Conservation (phyloP, 2,888 invertebrate genomes). For the Antitype chi region DNA sequence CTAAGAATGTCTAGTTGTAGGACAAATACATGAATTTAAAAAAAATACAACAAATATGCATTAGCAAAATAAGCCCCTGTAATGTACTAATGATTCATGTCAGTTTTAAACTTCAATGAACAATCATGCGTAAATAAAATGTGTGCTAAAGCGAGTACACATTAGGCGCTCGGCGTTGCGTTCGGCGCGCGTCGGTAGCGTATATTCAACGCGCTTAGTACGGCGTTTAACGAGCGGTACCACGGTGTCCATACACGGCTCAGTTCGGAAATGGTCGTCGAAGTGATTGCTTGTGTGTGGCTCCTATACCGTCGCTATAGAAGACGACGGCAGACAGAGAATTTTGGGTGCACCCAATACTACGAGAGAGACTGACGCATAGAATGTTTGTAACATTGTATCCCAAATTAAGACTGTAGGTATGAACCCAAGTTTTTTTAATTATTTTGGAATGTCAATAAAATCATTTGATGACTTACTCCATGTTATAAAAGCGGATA, state of each 20-base stretch:
- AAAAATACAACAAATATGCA: background rate
- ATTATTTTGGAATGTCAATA: too few relatives aligned
- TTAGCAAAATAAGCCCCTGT: background rate
- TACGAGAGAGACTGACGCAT: background rate
- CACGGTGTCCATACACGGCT: background rate
- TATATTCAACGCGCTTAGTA: background rate
- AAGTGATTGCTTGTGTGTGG: background rate
- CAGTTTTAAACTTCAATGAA: background rate
- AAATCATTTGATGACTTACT: too few relatives aligned
- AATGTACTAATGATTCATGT: background rate
- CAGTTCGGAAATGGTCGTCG: background rate
- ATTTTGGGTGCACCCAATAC: background rate
- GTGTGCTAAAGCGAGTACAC: background rate
- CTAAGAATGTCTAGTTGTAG: too few relatives aligned
- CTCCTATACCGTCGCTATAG: background rate
- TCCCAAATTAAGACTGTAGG: background rate
- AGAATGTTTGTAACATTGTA: background rate
- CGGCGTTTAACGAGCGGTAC: background rate
- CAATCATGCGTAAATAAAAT: slow-evolving; percentile 9
- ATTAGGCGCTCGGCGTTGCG: background rate
- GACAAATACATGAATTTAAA: background rate
- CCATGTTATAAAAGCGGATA: too few relatives aligned
- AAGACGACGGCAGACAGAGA: background rate
- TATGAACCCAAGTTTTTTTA: too few relatives aligned
- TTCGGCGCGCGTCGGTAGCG: background rate